Evolutionary conservation across 2,797 vertebrate species (phyloP).

Genomic region (Tauraco hartlaubi): DNA sequence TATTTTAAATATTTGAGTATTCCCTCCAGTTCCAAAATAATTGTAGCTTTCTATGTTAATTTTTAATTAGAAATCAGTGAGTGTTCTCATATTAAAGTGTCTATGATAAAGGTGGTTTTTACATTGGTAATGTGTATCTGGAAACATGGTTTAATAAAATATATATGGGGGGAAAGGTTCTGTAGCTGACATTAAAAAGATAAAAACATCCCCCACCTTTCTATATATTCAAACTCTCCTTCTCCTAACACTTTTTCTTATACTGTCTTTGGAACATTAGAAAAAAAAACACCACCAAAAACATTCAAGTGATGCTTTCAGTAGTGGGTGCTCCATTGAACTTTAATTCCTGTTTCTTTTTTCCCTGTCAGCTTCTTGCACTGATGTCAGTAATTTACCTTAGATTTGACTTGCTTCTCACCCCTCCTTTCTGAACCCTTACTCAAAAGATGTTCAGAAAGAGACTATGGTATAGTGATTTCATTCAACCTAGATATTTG

Average conservation of each 20-base stretch:
- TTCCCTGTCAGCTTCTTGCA: conserved; percentile 17
- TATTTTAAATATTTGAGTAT: neutral
- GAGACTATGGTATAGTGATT: neutral
- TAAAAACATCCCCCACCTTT: neutral
- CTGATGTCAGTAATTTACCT: conserved; percentile 29
- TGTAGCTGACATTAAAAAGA: neutral
- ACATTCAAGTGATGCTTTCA: neutral
- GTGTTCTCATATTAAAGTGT: neutral
- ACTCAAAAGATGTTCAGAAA: conserved; percentile 1
- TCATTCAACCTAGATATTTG: conserved; percentile 30
- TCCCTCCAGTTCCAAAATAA: neutral
- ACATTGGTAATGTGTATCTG: neutral
- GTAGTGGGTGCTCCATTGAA: conserved; percentile 5
- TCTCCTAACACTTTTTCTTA: neutral
- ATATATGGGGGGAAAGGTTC: neutral
- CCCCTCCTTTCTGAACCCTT: neutral
- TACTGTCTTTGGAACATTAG: neutral
- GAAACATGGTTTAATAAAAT: neutral
- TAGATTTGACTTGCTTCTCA: neutral
- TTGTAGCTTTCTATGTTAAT: neutral
- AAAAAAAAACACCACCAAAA: neutral
- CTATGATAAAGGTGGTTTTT: neutral
- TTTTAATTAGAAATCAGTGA: neutral
- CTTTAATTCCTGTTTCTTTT: conserved; percentile 19
- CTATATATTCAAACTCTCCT: neutral